Conservation (phyloP, 2,888 invertebrate species). For the Colletes collaris region DNA sequence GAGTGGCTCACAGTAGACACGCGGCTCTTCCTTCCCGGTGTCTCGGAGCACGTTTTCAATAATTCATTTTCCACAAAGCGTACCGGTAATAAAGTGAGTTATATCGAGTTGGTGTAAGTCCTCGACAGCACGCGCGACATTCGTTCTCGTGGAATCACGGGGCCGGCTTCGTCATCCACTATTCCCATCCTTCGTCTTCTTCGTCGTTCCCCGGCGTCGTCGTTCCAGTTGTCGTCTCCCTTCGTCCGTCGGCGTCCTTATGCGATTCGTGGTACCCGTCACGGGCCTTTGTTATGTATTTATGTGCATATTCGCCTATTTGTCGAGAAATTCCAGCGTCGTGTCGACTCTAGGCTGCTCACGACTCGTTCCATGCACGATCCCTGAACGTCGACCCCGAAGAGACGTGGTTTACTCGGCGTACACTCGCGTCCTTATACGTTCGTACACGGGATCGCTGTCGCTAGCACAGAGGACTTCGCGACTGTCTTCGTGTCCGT, state of each 20-base stretch:
- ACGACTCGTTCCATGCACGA: conserved; percentile 74
- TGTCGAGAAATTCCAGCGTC: conserved; percentile 77
- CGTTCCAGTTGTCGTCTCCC: conserved; percentile 49
- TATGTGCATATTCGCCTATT: conserved; percentile 79
- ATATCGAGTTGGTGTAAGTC: conserved; percentile 58
- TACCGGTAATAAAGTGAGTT: conserved; percentile 63
- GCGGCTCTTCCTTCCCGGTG: conserved; percentile 21
- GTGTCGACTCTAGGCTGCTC: conserved; percentile 75
- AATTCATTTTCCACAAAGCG: conserved; percentile 53
- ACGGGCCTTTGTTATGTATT: conserved; percentile 75
- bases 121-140: conserved; percentile 55
- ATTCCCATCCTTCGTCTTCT: neutral
- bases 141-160: conserved; percentile 58
- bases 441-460: conserved; percentile 34
- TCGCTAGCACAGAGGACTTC: conserved; percentile 1
- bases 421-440: conserved; percentile 45
- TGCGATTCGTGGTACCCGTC: conserved; percentile 64
- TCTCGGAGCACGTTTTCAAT: conserved; percentile 61
- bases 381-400: conserved; percentile 70
- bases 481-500: conserved; percentile 33
- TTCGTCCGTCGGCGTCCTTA: conserved; percentile 56
- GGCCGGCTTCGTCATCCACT: conserved; percentile 16
- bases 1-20: conserved; percentile 37
- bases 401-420: conserved; percentile 51
- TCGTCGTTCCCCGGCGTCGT: conserved; percentile 21